Evolutionary conservation across 2,797 vertebrate species (phyloP).

Genomic region (Prunella strophiata): DNA sequence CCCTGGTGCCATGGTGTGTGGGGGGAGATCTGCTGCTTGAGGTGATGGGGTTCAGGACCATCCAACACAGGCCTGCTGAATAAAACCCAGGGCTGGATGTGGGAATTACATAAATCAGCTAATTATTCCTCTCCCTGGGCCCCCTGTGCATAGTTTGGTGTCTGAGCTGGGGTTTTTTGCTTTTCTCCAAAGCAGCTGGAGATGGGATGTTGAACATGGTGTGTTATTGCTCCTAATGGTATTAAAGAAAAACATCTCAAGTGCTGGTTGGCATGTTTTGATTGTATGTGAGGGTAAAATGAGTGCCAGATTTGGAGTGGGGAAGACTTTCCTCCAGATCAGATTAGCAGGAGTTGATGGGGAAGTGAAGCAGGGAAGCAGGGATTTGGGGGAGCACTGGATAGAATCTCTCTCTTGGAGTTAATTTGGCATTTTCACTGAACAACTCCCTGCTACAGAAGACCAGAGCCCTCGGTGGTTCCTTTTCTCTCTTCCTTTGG

Average conservation of each 20-base stretch:
- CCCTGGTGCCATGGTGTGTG: background rate
- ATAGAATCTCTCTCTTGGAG: background rate
- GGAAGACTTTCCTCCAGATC: constrained; percentile 6
- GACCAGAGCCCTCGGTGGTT: constrained; percentile 13
- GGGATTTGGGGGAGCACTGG: background rate
- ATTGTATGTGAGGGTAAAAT: constrained; percentile 45
- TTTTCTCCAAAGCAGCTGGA: constrained; percentile 66
- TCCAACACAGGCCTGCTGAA: background rate
- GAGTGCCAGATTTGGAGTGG: constrained; percentile 42
- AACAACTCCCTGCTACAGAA: background rate
- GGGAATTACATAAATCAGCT: constrained; percentile 25
- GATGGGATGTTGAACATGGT: constrained; percentile 58
- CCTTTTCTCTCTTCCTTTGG: constrained; percentile 26
- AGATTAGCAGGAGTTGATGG: constrained; percentile 9
- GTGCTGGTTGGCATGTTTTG: constrained; percentile 51
- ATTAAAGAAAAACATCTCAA: constrained; percentile 63
- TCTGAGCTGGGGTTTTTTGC: constrained; percentile 31
- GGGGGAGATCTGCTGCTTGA: background rate
- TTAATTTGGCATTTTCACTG: constrained; percentile 27
- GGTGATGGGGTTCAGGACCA: background rate
- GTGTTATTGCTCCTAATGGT: constrained; percentile 63
- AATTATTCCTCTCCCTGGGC: background rate
- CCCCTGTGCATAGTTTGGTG: background rate
- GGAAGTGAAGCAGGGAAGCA: background rate
- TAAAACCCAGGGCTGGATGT: background rate